Evolutionary conservation across 2,888 invertebrate species (phyloP), one percentile per base, ranked within the genome.

Genomic region (Quadroppia sp.): DNA sequence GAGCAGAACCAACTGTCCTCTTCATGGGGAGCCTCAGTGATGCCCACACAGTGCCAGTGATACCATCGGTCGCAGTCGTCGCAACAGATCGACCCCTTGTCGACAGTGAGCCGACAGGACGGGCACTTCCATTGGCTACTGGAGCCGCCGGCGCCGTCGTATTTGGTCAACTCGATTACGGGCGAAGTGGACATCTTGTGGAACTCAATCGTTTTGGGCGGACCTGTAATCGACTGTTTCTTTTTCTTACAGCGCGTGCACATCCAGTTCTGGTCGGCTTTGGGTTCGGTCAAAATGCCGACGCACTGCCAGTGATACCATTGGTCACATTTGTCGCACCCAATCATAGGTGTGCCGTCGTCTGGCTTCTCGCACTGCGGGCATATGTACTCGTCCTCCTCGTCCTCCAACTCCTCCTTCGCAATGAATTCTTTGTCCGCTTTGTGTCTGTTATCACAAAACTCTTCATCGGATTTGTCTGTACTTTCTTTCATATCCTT

Each of bases 11-110:
- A 97, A 81, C 92, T 89, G 80, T 92, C 93, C 25, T 90, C 90
- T 77, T 91, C 90, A 30, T 82, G 83, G 0, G 86, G 86, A 30
- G 83, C 83, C 71, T 82, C 81, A 13, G 80, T 81, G 45, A 86
- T 85, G 23, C 82, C 82, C 20, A 86, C 84, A 80, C 86, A 86
- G 9, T 81, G 80, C 85, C 84, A 84, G 76, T 84, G 84, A 77
- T 83, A 85, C 96, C 96, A 97, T 64, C 94, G 94, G 83, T 97
- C 95, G 83, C 96, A 97, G 61, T 90, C 90, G 82, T 97, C 96
- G 83, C 97, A 97, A 71, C 95, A 96, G 80, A 97, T 94, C 96
- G 97, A 97, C 0, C 95, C 93, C 28, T 71, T 96, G 83, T 97
- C 95, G 82, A 96, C 96, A 75, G 91, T 94, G 79, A 89, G 87